Conservation (phyloP, 2,113 vertebrate genomes). For the Pseudopipra pipra region DNA sequence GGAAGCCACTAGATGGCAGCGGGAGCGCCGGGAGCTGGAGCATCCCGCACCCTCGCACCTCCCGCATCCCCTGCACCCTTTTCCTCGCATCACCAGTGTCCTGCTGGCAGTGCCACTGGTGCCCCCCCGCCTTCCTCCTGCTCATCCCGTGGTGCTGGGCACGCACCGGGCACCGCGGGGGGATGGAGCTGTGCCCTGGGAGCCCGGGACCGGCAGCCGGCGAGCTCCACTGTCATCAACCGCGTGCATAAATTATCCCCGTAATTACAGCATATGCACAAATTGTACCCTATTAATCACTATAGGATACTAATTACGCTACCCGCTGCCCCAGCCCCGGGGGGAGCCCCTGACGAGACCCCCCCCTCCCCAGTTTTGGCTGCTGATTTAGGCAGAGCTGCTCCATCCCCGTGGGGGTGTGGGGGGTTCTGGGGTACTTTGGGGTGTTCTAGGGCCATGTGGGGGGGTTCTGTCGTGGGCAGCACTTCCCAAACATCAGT, state of each 20-base stretch:
- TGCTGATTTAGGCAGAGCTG: background rate
- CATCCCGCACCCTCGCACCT: background rate
- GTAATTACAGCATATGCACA: background rate
- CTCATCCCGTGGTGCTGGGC: accelerated
- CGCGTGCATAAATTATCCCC: background rate
- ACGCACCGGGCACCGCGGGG: background rate
- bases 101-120: background rate
- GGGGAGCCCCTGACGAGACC: background rate
- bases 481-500: background rate
- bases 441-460: background rate
- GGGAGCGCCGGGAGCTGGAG: background rate
- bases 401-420: background rate
- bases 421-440: background rate
- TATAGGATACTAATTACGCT: background rate
- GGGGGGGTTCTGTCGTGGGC: background rate
- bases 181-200: background rate
- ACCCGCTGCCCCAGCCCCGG: background rate
- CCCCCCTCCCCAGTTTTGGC: background rate
- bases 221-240: accelerated
- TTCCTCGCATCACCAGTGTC: background rate
- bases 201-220: background rate
- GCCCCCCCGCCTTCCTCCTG: background rate
- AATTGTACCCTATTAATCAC: background rate
- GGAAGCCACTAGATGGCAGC: slow-evolving; percentile 11
- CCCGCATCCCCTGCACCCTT: background rate